A percentile compares a stretch with the other conserved stretches of the same genome.
These are phyloP conservation scores for Tichodroma muraria DNA, from an alignment of 2,113 vertebrate species.

Conservation along the genomic window DNA sequence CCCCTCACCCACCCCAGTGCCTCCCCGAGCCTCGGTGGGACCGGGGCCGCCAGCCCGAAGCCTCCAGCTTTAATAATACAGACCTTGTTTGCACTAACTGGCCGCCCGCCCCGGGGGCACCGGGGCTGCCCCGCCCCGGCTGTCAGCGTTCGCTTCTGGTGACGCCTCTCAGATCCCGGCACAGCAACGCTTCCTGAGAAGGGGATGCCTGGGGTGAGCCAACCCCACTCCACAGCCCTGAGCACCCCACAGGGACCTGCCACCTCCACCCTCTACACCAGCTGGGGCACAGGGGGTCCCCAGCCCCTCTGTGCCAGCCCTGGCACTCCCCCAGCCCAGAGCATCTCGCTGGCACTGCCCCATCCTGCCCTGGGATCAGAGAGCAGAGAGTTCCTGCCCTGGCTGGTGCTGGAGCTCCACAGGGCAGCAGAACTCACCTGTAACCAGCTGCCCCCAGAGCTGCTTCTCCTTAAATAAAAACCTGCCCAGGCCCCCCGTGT, in stretches of 20 bases:
- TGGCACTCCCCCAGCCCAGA: fast-evolving
- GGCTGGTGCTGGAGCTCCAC: background rate
- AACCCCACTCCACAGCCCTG: background rate
- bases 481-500: background rate
- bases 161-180: background rate
- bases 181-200: background rate
- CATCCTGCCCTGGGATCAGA: fast-evolving
- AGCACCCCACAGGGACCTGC: background rate
- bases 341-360: background rate
- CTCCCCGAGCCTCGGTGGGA: background rate
- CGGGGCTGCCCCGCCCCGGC: background rate
- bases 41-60: background rate
- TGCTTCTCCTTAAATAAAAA: conserved; percentile 26
- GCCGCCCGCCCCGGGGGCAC: fast-evolving
- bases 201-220: background rate
- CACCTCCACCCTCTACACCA: background rate
- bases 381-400: fast-evolving
- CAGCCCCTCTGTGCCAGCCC: background rate
- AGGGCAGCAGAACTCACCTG: background rate
- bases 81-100: conserved; percentile 3
- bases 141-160: background rate
- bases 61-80: background rate
- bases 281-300: background rate
- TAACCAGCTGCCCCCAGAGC: background rate
- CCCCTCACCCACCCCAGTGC: fast-evolving